Evolutionary conservation across 2,113 vertebrate genomes (phyloP), one percentile per base, ranked within the genome.

Genomic region (Pongo abelii): DNA sequence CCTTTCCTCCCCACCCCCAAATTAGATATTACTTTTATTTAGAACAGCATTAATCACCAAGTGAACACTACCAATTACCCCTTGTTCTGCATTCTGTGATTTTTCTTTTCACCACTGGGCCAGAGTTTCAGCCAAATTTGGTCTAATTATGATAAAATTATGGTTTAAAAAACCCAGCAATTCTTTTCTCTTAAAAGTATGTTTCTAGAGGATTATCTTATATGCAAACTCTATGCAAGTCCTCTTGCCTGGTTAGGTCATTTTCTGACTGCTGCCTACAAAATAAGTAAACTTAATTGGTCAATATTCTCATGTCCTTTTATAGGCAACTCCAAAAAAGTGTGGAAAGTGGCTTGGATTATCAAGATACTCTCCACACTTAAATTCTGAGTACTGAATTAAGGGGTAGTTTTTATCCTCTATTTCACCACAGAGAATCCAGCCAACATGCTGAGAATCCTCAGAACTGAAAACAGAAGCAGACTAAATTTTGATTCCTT

Each of bases 181-280:
- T 93, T 72, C 20, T 57, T 25, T 40, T 46, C 22, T 78, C 80
- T 89, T 74, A 80, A 89, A 86, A 95, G 18, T 35, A 69, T 75
- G 35, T 59, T 87, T 32, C 50, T 69, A 12, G 8, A 88, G 18
- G 8, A 20, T 35, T 70, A 57, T 77, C 61, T 91, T 72, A 59
- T 79, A 74, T 30, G 48, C 38, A 92, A 88, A 78, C 43, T 92
- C 87, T 52, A 75, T 70, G 59, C 40, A 94, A 69, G 18, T 90
- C 50, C 43, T 97, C 84, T 86, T 77, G 67, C 7, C 40, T 27
- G 7, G 80, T 85, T 57, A 93, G 22, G 27, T 86, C 55, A 84
- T 57, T 97, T 96, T 89, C 93, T 91, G 61, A 77, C 61, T 86
- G 46, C 22, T 89, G 61, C 69, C 55, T 74, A 14, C n/a, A 80